Conservation (phyloP, 2,888 invertebrate species). For the Dryobotodes eremita region DNA sequence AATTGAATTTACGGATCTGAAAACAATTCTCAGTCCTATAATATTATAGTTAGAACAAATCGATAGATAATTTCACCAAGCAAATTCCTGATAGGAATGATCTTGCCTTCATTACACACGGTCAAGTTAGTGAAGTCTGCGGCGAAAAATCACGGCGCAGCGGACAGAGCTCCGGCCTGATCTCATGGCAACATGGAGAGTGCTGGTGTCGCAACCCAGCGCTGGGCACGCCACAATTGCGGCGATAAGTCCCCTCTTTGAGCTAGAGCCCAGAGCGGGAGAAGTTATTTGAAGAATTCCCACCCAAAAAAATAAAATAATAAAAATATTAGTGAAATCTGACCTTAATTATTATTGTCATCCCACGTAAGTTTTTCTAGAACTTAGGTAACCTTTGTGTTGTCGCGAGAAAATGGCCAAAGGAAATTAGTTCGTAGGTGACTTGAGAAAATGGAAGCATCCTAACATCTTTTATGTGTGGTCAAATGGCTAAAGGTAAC, state of each 20-base stretch:
- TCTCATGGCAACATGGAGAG: too few species aligned
- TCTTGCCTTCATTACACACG: constrained; percentile 29
- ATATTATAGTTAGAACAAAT: neutral
- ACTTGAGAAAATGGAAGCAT: constrained; percentile 35
- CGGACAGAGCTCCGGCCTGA: too few species aligned
- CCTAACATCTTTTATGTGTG: neutral
- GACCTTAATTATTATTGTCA: constrained; percentile 1
- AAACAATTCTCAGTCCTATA: constrained; percentile 14
- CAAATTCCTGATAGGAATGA: neutral
- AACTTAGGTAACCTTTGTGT: constrained; percentile 33
- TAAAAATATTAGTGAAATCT: too few species aligned
- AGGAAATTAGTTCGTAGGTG: constrained; percentile 42
- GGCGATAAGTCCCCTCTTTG: too few species aligned
- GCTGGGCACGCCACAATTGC: too few species aligned
- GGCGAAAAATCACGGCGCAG: too few species aligned
- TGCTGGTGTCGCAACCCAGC: too few species aligned
- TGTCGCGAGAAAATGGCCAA: constrained; percentile 28
- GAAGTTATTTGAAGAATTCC: too few species aligned
- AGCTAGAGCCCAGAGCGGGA: too few species aligned
- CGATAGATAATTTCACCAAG: neutral
- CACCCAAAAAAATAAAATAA: too few species aligned
- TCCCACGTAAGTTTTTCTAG: neutral
- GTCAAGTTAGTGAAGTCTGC: neutral
- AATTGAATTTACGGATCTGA: neutral
- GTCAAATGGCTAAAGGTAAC: constrained; percentile 1